Conservation (phyloP, 1,140 invertebrate genomes). For the Mactra quadrangularis region DNA sequence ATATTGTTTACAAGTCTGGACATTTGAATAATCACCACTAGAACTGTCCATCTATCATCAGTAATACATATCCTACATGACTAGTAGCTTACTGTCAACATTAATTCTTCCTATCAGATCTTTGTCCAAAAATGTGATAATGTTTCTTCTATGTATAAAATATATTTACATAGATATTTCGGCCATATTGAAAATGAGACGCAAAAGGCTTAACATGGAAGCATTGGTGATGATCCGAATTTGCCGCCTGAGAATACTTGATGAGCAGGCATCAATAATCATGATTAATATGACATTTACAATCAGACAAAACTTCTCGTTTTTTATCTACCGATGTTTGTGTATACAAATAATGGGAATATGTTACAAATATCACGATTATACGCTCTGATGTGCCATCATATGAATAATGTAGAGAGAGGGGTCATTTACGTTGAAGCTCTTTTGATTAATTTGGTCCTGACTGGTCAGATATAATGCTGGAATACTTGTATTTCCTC, state of each 20-base stretch:
- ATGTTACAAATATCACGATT: slow-evolving; percentile 45
- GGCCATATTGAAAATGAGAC: slow-evolving; percentile 4
- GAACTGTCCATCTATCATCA: too few relatives aligned
- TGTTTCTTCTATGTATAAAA: too few relatives aligned
- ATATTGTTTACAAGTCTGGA: too few relatives aligned
- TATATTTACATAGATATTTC: too few relatives aligned
- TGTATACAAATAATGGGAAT: slow-evolving; percentile 46
- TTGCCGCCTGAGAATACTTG: slow-evolving; percentile 27
- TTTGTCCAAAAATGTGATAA: too few relatives aligned
- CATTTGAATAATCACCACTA: too few relatives aligned
- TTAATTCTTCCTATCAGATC: too few relatives aligned
- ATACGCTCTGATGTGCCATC: slow-evolving; percentile 27
- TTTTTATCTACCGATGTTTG: slow-evolving; percentile 45
- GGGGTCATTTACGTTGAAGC: too few relatives aligned
- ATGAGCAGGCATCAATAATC: slow-evolving; percentile 33
- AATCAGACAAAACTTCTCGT: slow-evolving; percentile 15
- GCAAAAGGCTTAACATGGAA: slow-evolving; percentile 20
- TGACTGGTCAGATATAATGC: slow-evolving; percentile 3
- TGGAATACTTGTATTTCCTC: too few relatives aligned
- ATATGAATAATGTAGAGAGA: slow-evolving; percentile 32
- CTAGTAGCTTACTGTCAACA: too few relatives aligned
- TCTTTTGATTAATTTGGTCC: slow-evolving; percentile 23
- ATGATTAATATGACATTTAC: slow-evolving; percentile 57
- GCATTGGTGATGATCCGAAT: slow-evolving; percentile 7
- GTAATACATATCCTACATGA: too few relatives aligned